These are phyloP conservation scores for Eublepharis macularius DNA, from an alignment of 2,113 vertebrate genomes.

Conservation along the genomic window DNA sequence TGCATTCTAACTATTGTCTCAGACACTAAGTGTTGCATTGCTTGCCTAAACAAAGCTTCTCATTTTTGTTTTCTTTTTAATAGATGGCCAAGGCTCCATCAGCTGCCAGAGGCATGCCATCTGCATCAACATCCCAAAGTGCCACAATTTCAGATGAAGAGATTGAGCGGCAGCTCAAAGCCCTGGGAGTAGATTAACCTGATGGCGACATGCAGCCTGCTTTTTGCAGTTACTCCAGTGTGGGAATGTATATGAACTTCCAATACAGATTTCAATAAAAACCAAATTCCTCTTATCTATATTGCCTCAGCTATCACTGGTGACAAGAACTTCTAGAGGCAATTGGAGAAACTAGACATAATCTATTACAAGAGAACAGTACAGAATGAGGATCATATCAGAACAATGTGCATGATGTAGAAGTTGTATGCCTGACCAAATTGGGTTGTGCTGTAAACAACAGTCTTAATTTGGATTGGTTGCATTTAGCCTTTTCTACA, in stretches of 20 bases:
- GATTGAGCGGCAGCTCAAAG: conserved; percentile 95
- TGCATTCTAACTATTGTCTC: background rate
- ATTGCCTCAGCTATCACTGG: conserved; percentile 51
- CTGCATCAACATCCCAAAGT: conserved; percentile 82
- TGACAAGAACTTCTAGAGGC: background rate
- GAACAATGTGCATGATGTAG: background rate
- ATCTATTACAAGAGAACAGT: background rate
- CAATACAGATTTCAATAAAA: conserved; percentile 61
- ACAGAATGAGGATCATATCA: background rate
- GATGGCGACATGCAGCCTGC: conserved; percentile 21
- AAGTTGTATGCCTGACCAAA: conserved; percentile 5
- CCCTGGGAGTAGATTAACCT: conserved; percentile 91
- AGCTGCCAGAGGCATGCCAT: conserved; percentile 84
- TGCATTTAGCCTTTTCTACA: background rate
- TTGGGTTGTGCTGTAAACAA: background rate
- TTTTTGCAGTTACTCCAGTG: conserved; percentile 40
- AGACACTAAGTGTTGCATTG: background rate
- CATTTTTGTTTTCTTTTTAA: conserved; percentile 38
- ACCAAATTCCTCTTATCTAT: conserved; percentile 53
- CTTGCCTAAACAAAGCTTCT: conserved; percentile 23
- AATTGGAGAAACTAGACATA: conserved; percentile 9
- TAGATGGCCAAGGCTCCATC: conserved; percentile 96
- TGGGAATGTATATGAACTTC: conserved; percentile 50
- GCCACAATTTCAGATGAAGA: conserved; percentile 93
- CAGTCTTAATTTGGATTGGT: conserved; percentile 8